Evolutionary conservation across 2,888 invertebrate species (phyloP).

Genomic region (Apamea monoglypha): DNA sequence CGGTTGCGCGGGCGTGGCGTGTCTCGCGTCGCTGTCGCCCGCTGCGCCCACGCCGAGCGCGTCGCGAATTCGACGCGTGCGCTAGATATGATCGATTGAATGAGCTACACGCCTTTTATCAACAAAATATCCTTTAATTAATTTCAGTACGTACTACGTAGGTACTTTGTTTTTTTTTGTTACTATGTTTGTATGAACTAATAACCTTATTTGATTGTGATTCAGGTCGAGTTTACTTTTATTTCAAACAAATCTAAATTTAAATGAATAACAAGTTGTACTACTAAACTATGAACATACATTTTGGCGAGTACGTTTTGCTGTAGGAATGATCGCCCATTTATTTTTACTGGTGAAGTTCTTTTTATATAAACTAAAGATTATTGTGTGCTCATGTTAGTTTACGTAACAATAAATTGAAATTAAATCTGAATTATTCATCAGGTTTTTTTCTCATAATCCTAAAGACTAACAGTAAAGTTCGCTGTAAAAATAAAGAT

Average conservation of each 20-base stretch:
- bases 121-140: constrained; percentile 27
- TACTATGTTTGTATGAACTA: background rate
- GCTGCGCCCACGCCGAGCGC: constrained; percentile 64
- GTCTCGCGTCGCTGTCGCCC: constrained; percentile 63
- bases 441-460: constrained; percentile 23
- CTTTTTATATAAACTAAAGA: constrained; percentile 33
- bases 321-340: constrained; percentile 7
- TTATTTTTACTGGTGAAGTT: constrained; percentile 24
- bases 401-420: no score
- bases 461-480: constrained; percentile 14
- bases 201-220: constrained; percentile 2
- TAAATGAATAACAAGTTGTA: constrained; percentile 5
- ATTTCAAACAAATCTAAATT: constrained; percentile 19
- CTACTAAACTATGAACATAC: constrained; percentile 31
- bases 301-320: constrained; percentile 15
- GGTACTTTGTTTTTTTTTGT: background rate
- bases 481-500: constrained; percentile 34
- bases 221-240: constrained; percentile 9
- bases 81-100: constrained; percentile 56
- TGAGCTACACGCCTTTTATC: constrained; percentile 36
- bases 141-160: background rate
- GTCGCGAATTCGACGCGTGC: constrained; percentile 60
- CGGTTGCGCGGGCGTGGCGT: constrained; percentile 42
- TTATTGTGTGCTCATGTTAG: constrained; percentile 37
- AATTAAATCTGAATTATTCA: constrained; percentile 40